phyloP scores from a whole-genome alignment of 2,888 invertebrate genomes.

The Tupiocoris notatus region DNA sequence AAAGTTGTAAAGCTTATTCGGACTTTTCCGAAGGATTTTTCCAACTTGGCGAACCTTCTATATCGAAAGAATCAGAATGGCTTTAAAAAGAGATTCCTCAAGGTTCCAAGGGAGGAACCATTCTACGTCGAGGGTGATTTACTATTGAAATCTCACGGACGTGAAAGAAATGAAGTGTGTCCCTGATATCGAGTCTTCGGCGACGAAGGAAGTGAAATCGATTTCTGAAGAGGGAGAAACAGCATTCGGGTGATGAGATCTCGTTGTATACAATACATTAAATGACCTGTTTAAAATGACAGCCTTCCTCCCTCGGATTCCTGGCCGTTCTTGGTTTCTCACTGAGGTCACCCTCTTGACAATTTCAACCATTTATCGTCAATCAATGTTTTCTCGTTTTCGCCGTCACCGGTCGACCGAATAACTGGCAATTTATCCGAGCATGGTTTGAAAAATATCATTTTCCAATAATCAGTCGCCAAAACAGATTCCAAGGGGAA shows the following conservation, averaged over 20 bases:
- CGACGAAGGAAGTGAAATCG: background rate
- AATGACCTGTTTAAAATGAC: slow-evolving; percentile 33
- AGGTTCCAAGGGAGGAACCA: too few relatives aligned
- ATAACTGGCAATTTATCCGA: too few relatives aligned
- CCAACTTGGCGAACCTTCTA: too few relatives aligned
- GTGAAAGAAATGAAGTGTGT: slow-evolving; percentile 1
- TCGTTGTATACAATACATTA: slow-evolving; percentile 20
- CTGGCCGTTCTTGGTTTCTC: background rate
- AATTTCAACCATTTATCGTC: background rate
- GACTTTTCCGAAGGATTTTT: too few relatives aligned
- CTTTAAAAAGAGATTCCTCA: too few relatives aligned
- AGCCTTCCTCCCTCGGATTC: background rate
- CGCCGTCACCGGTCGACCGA: too few relatives aligned
- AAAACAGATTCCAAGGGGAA: too few relatives aligned
- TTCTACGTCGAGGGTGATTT: background rate
- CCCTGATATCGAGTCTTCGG: background rate
- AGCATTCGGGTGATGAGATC: background rate
- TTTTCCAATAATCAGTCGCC: too few relatives aligned
- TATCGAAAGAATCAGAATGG: too few relatives aligned
- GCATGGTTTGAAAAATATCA: too few relatives aligned
- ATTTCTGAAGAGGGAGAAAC: background rate
- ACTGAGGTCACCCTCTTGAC: background rate
- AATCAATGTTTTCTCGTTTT: background rate
- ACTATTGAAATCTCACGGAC: background rate
- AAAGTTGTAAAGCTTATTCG: too few relatives aligned